phyloP scores from a whole-genome alignment of 2,888 invertebrate genomes.

The Podabrus alpinus region DNA sequence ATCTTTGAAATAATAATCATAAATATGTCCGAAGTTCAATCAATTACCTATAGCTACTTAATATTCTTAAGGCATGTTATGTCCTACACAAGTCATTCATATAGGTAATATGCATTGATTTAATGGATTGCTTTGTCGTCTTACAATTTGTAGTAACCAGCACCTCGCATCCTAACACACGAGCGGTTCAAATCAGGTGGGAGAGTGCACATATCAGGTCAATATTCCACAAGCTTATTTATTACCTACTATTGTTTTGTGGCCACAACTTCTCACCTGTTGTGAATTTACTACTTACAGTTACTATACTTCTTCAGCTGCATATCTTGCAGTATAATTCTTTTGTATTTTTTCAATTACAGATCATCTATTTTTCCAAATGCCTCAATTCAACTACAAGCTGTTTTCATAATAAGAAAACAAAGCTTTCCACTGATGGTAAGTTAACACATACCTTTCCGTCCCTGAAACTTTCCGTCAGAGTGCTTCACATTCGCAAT shows the following conservation, averaged over 20 bases:
- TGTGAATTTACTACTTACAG: constrained; percentile 37
- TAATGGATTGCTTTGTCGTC: constrained; percentile 28
- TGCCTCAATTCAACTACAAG: not conserved
- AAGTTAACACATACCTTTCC: not conserved
- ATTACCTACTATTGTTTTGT: constrained; percentile 29
- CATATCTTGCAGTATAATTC: not conserved
- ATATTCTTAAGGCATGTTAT: constrained; percentile 22
- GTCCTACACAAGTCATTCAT: constrained; percentile 28
- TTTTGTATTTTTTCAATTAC: not conserved
- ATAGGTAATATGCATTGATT: constrained; percentile 20
- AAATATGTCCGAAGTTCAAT: constrained; percentile 23
- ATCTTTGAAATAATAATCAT: constrained; percentile 16
- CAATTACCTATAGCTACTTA: constrained; percentile 18
- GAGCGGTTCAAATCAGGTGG: constrained; percentile 28
- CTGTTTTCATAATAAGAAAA: not conserved
- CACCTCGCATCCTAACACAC: constrained; percentile 23
- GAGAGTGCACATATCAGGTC: constrained; percentile 29
- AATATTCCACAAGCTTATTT: constrained; percentile 29
- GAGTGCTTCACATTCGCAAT: no score
- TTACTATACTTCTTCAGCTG: constrained; percentile 19
- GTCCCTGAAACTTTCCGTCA: not conserved
- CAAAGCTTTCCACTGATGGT: no score
- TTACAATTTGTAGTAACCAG: constrained; percentile 25
- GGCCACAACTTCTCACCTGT: constrained; percentile 37
- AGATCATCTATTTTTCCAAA: not conserved